These are phyloP conservation scores for Daphoenositta chrysoptera DNA, from an alignment of 2,113 vertebrate genomes.

Conservation along the genomic window DNA sequence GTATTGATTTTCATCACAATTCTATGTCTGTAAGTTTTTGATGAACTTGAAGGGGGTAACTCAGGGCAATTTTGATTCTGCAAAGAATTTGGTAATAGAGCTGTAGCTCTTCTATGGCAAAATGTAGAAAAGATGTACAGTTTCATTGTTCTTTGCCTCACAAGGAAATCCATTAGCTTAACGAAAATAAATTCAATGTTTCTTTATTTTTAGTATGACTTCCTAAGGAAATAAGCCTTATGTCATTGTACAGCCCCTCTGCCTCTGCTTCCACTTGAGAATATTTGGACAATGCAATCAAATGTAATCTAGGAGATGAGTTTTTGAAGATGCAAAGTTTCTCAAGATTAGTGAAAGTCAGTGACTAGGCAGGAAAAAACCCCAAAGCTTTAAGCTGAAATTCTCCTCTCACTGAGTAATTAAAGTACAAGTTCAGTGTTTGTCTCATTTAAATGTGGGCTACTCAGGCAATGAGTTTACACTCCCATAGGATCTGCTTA, in stretches of 20 bases:
- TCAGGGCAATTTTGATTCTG: not conserved
- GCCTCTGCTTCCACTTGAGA: not conserved
- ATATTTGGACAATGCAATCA: not conserved
- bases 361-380: not conserved
- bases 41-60: not conserved
- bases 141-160: not conserved
- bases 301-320: not conserved
- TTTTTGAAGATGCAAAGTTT: not conserved
- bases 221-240: constrained; percentile 33
- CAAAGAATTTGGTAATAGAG: not conserved
- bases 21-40: not conserved
- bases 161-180: not conserved
- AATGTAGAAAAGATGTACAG: not conserved
- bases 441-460: not conserved
- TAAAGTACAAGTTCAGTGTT: not conserved
- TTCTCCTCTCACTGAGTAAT: not conserved
- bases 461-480: not conserved
- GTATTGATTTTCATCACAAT: not conserved
- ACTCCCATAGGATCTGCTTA: not conserved
- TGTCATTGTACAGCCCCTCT: not conserved
- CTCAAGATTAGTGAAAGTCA: not conserved
- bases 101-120: not conserved
- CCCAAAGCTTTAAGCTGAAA: not conserved
- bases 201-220: constrained; percentile 10
- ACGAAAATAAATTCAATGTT: not conserved